Conservation (phyloP, 2,888 invertebrate genomes). For the Coenonympha glycerion region DNA sequence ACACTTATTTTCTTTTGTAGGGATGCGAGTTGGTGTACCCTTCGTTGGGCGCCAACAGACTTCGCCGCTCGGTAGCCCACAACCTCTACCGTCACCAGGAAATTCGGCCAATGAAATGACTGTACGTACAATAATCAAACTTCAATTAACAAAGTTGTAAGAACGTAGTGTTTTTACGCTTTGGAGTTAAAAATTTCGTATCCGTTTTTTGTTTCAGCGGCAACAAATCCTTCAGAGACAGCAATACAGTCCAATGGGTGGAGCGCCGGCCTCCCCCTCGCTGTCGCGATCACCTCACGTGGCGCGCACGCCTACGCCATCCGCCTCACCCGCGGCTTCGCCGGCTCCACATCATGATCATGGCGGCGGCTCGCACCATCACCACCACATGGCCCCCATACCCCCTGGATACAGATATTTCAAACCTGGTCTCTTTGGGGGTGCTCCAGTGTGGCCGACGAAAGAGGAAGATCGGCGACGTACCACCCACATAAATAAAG, state of each 20-base stretch:
- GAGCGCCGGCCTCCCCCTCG: conserved; percentile 75
- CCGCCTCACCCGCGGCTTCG: conserved; percentile 61
- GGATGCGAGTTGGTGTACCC: conserved; percentile 67
- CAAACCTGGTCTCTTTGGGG: conserved; percentile 79
- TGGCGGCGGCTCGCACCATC: conserved; percentile 58
- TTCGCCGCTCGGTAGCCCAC: conserved; percentile 69
- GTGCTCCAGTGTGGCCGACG: conserved; percentile 80
- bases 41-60: conserved; percentile 65
- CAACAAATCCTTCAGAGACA: conserved; percentile 70
- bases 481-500: conserved; percentile 63
- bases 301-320: conserved; percentile 63
- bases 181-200: not conserved
- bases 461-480: conserved; percentile 58
- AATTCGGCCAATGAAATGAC: conserved; percentile 62
- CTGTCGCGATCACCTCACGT: conserved; percentile 76
- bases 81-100: conserved; percentile 69
- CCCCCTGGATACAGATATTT: conserved; percentile 77
- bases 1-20: conserved; percentile 32
- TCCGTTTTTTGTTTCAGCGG: conserved; percentile 40
- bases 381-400: conserved; percentile 69
- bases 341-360: conserved; percentile 50
- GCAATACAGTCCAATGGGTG: conserved; percentile 71
- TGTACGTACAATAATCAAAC: conserved; percentile 40
- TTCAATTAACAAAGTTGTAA: not conserved
- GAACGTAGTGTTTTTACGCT: not conserved